These are phyloP conservation scores for Apodemia hepburni DNA, from an alignment of 2,888 invertebrate species.

Conservation along the genomic window DNA sequence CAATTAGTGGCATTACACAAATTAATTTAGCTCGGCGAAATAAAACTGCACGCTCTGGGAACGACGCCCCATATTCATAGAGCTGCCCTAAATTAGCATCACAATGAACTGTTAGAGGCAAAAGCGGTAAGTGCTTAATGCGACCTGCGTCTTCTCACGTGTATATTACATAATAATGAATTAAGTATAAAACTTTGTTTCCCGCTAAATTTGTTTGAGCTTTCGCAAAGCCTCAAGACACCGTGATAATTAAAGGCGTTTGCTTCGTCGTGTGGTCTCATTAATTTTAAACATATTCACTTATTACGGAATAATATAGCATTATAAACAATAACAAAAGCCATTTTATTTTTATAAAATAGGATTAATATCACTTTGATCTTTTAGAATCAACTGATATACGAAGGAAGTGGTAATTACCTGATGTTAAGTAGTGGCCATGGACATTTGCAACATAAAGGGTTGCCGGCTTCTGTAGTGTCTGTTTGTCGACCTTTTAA, in stretches of 20 bases:
- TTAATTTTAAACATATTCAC: conserved; percentile 8
- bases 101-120: conserved; percentile 74
- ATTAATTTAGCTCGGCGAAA: conserved; percentile 74
- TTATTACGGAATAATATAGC: neutral
- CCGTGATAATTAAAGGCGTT: conserved; percentile 43
- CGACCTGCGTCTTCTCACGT: conserved; percentile 66
- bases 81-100: conserved; percentile 74
- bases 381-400: no score
- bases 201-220: conserved; percentile 57
- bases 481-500: no score
- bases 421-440: no score
- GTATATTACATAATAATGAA: conserved; percentile 68
- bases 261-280: conserved; percentile 16
- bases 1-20: conserved; percentile 73
- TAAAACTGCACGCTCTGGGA: conserved; percentile 69
- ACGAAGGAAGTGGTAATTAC: no score
- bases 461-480: no score
- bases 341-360: neutral
- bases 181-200: conserved; percentile 64
- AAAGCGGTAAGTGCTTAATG: conserved; percentile 67
- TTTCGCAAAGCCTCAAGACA: conserved; percentile 44
- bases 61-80: conserved; percentile 72
- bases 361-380: no score
- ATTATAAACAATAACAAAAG: neutral
- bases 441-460: no score